Conservation (phyloP, 1,140 invertebrate genomes). For the Triops cancriformis region DNA sequence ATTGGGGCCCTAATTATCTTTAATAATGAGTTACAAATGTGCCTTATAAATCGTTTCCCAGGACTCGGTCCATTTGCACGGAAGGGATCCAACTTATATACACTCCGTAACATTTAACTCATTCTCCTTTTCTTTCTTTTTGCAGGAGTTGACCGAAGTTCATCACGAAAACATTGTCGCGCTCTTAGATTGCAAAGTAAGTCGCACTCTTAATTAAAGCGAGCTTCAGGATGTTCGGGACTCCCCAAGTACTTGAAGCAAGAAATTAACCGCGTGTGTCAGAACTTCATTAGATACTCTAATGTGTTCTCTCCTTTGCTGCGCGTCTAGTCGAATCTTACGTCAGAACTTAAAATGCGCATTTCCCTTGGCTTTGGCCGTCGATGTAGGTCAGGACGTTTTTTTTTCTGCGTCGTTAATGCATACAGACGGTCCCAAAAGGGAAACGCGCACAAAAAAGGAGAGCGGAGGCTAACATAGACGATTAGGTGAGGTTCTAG, state of each 20-base stretch:
- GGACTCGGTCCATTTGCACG: neutral
- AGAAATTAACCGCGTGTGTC: no score
- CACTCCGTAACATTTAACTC: no score
- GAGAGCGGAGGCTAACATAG: neutral
- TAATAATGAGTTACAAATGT: no score
- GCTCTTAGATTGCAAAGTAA: conserved; percentile 84
- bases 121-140: conserved; percentile 32
- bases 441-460: neutral
- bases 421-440: neutral
- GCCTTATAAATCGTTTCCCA: neutral
- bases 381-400: neutral
- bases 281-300: no score
- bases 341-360: neutral
- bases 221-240: no score
- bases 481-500: neutral
- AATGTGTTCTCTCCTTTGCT: no score
- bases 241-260: no score
- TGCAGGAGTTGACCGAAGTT: conserved; percentile 83
- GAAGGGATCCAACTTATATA: neutral
- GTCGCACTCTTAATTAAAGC: conserved; percentile 24
- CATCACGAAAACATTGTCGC: conserved; percentile 98
- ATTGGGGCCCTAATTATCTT: no score
- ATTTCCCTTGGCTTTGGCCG: neutral
- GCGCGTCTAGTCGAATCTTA: neutral
- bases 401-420: neutral